Percentiles rank a stretch among this genome's conserved stretches.
phyloP scores from a whole-genome alignment of 2,888 invertebrate species.

The Psylliodes chrysocephalus region DNA sequence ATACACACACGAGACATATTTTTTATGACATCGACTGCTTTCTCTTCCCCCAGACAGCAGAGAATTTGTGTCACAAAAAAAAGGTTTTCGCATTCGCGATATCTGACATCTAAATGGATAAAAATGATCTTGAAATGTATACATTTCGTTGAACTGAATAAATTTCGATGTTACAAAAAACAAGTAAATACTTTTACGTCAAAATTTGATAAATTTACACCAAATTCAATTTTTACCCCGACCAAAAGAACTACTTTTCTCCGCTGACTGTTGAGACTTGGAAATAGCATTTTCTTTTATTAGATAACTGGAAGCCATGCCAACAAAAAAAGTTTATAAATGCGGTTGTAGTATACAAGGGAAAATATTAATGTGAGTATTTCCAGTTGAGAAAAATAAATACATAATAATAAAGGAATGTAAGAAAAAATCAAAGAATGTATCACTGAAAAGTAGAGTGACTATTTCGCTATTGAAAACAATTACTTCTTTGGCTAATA shows the following conservation, averaged over 20 bases:
- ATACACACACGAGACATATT: slow-evolving; percentile 6
- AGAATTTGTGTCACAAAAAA: neutral
- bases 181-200: slow-evolving; percentile 17
- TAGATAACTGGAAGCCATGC: neutral
- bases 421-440: too few relatives aligned
- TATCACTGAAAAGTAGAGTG: too few relatives aligned
- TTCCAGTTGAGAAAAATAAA: too few relatives aligned
- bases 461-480: too few relatives aligned
- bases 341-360: too few relatives aligned
- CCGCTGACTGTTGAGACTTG: neutral
- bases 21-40: neutral
- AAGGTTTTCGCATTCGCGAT: slow-evolving; percentile 2
- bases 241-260: neutral
- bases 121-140: slow-evolving; percentile 8
- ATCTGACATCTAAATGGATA: slow-evolving; percentile 15
- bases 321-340: neutral
- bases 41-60: neutral
- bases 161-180: neutral
- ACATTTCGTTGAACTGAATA: neutral
- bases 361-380: too few relatives aligned
- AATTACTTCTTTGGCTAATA: too few relatives aligned
- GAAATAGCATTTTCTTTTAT: neutral
- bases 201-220: slow-evolving; percentile 8
- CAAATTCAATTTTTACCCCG: neutral
- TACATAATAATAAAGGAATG: too few relatives aligned